Evolutionary conservation across 2,113 vertebrate species (phyloP).

Genomic region (Pterocles gutturalis): DNA sequence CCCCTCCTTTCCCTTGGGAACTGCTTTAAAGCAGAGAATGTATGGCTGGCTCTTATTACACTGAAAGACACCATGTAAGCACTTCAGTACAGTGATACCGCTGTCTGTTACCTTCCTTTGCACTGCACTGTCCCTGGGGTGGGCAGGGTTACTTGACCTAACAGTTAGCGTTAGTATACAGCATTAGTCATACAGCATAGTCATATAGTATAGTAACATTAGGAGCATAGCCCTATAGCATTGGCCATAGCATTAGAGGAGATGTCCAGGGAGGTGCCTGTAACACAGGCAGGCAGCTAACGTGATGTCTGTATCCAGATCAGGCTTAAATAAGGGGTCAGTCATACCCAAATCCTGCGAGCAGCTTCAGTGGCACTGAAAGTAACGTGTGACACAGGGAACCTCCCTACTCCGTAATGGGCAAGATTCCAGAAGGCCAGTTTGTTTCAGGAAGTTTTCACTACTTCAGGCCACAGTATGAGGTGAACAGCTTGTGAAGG

Average conservation of each 20-base stretch:
- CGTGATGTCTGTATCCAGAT: rapidly evolving
- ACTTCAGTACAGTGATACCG: not conserved
- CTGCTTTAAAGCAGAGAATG: not conserved
- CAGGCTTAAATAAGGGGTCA: not conserved
- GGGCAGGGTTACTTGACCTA: not conserved
- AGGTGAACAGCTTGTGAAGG: not conserved
- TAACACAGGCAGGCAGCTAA: not conserved
- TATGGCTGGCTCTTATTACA: not conserved
- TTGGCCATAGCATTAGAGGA: not conserved
- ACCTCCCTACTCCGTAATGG: not conserved
- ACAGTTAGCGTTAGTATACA: not conserved
- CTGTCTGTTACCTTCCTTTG: not conserved
- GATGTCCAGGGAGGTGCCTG: not conserved
- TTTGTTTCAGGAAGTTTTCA: not conserved
- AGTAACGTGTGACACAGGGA: not conserved
- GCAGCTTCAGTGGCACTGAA: not conserved
- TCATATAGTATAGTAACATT: too few relatives aligned
- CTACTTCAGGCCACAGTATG: not conserved
- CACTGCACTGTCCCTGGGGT: not conserved
- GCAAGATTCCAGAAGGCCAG: not conserved
- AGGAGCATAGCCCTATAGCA: not conserved
- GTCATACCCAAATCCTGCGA: rapidly evolving
- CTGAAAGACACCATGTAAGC: not conserved
- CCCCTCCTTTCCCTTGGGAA: not conserved
- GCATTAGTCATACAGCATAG: not conserved